Evolutionary conservation across 2,797 vertebrate genomes (phyloP).

Genomic region (Australoheros facetus): DNA sequence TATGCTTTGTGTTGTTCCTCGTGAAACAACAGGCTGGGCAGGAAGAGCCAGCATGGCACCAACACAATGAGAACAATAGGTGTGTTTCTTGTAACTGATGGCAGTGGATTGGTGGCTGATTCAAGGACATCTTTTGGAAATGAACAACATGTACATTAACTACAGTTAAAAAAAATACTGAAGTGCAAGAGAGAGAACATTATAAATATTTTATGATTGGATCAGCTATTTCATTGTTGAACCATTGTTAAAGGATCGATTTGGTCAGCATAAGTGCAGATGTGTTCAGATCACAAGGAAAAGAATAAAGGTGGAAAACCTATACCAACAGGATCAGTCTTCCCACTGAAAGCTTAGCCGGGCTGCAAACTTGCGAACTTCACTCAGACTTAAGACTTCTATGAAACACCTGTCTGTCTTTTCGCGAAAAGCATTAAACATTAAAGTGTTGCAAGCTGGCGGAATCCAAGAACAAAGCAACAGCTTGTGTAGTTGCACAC

Average conservation of each 20-base stretch:
- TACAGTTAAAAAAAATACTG: too few species aligned
- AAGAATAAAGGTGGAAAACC: neutral
- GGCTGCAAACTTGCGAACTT: neutral
- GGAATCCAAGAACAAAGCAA: neutral
- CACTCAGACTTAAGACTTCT: neutral
- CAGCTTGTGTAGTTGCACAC: neutral
- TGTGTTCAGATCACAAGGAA: neutral
- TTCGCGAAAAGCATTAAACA: neutral
- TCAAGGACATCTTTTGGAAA: neutral
- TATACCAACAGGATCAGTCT: neutral
- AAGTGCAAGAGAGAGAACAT: neutral
- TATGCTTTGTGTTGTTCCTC: neutral
- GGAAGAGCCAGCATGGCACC: conserved; percentile 21
- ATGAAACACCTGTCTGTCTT: neutral
- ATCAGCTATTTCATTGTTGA: neutral
- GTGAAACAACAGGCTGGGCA: conserved; percentile 31
- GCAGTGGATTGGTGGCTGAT: neutral
- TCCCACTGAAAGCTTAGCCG: too few species aligned
- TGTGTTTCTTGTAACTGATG: conserved; percentile 19
- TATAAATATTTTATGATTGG: neutral
- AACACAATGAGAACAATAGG: conserved; percentile 22
- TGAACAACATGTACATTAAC: neutral
- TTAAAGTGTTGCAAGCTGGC: neutral
- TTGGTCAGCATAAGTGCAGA: neutral
- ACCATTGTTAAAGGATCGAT: neutral